Conservation (phyloP, 2,888 invertebrate genomes). For the Pachycephus smyrnensis region DNA sequence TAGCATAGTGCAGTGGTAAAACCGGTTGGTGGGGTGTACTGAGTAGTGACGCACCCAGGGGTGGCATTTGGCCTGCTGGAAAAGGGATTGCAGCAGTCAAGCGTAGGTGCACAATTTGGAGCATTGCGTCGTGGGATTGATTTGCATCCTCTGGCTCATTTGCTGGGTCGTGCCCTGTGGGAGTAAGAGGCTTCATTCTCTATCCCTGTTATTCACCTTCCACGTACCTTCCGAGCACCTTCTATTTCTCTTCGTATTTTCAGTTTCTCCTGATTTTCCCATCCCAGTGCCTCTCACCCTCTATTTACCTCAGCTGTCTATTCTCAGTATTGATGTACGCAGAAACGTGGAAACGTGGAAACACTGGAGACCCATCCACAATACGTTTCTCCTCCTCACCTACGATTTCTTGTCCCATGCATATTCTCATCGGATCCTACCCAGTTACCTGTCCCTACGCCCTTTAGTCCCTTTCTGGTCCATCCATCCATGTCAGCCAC, state of each 20-base stretch:
- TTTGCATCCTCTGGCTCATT: slow-evolving; percentile 65
- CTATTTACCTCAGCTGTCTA: neutral
- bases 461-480: neutral
- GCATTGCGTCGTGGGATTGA: slow-evolving; percentile 59
- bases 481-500: neutral
- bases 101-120: slow-evolving; percentile 56
- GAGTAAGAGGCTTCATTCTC: slow-evolving; percentile 25
- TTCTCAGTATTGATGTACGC: neutral
- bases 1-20: neutral
- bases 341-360: neutral
- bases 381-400: neutral
- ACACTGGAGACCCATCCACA: neutral
- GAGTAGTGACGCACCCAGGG: slow-evolving; percentile 45
- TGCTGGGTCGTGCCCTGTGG: slow-evolving; percentile 56
- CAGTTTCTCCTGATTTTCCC: neutral
- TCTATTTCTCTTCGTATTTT: slow-evolving; percentile 1
- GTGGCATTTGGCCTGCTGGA: slow-evolving; percentile 43
- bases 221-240: neutral
- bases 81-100: slow-evolving; percentile 59
- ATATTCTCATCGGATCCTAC: neutral
- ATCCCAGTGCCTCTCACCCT: neutral
- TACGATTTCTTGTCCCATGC: neutral
- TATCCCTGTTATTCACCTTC: neutral
- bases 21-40: neutral
- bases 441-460: neutral